A percentile compares a stretch with the other conserved stretches of the same genome.
Conservation (phyloP, 2,888 invertebrate species). For the Ichneumon xanthorius region DNA sequence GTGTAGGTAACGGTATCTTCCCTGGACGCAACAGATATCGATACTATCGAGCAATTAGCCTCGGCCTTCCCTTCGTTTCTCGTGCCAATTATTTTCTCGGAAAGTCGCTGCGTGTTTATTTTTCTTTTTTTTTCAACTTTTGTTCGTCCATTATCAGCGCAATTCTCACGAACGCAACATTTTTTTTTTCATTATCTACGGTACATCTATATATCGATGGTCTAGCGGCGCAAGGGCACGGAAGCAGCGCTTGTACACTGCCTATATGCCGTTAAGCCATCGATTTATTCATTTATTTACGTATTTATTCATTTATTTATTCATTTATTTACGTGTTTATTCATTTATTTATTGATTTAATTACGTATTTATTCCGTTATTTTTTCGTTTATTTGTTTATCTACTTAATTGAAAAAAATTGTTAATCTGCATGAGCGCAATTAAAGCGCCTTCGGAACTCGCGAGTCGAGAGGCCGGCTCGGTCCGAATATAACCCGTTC, state of each 20-base stretch:
- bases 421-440: not conserved
- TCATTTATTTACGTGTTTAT: not conserved
- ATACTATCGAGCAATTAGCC: constrained; percentile 52
- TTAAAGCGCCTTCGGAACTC: constrained; percentile 3
- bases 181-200: not conserved
- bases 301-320: not conserved
- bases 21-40: constrained; percentile 48
- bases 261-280: not conserved
- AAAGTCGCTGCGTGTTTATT: not conserved
- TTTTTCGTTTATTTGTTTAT: not conserved
- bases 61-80: constrained; percentile 45
- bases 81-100: constrained; percentile 42
- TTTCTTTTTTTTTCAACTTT: constrained; percentile 7
- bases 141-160: not conserved
- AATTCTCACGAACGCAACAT: not conserved
- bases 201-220: not conserved
- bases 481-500: constrained; percentile 9
- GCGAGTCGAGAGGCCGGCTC: not conserved
- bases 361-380: not conserved
- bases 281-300: not conserved
- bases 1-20: constrained; percentile 52
- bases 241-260: not conserved
- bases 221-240: no score
- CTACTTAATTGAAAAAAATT: not conserved
- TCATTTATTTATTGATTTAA: not conserved